A percentile compares a stretch with the other conserved stretches of the same genome.
Conservation (phyloP, 2,113 vertebrate genomes). For the Sciurus niger region DNA sequence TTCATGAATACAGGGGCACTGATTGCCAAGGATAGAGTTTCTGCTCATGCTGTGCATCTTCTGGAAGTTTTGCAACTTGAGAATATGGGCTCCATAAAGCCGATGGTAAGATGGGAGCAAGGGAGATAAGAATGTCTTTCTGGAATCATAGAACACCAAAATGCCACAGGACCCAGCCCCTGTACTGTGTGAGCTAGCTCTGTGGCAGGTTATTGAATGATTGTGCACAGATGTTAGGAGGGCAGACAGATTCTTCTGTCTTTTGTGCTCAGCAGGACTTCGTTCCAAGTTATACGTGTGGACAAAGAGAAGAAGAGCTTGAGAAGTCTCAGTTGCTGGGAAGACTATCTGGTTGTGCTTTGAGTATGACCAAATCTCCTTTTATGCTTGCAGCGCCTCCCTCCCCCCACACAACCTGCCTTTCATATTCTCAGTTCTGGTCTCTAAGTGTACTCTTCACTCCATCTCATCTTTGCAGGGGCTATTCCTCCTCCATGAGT, state of each 20-base stretch:
- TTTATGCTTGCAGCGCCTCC: rapidly evolving
- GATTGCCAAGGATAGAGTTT: neutral
- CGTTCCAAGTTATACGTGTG: neutral
- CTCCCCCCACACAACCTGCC: rapidly evolving
- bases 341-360: rapidly evolving
- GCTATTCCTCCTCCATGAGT: neutral
- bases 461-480: rapidly evolving
- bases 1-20: neutral
- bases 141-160: neutral
- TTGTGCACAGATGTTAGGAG: neutral
- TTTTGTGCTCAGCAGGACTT: neutral
- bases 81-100: neutral
- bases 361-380: neutral
- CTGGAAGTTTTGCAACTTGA: neutral
- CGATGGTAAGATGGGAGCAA: neutral
- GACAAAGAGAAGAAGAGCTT: neutral
- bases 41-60: neutral
- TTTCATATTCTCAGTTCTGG: neutral
- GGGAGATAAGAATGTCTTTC: neutral
- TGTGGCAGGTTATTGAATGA: neutral
- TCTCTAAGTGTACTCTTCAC: rapidly evolving
- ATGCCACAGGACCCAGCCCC: neutral
- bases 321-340: neutral
- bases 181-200: neutral
- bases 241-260: neutral